Evolutionary conservation across 2,797 vertebrate species (phyloP), one percentile per base, ranked within the genome.

Genomic region (Aeoliscus strigatus): DNA sequence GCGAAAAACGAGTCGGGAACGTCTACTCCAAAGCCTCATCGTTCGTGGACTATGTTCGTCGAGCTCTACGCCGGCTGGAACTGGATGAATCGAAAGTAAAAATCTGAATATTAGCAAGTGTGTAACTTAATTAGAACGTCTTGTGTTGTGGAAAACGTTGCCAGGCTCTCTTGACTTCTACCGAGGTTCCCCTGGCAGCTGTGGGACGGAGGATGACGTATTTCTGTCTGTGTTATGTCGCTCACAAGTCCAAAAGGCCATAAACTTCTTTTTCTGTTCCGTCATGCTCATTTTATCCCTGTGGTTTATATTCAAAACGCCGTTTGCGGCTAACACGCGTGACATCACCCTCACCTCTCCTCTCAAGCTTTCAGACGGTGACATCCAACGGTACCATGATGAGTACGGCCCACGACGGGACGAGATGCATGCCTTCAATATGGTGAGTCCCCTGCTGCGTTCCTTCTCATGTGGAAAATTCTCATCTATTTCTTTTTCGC

Each of bases 371-470:
- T 82, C 88, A 16, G 93, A 95, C 75, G 34, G 58, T 12, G 66
- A 73, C 60, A 90, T 96, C 83, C 88, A 92, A 86, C 79, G 75
- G 46, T 97, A 94, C 82, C 88, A 90, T 2, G 82, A 93, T 72
- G 73, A 72, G 13, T 91, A 91, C 81, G 80, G 70, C 25, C 79
- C 84, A 15, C 88, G 93, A 56, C 89, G 86, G 86, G 83, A 73
- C 36, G 94, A 98, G 62, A 89, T 98, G 81, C 89, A 91, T 54
- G 94, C 94, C 47, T 98, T 98, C 73, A 98, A 96, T 76, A 91
- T 94, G 94, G 95, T 96, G 81, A 89, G 84, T 28, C 10, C 25
- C 24, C 24, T 6, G 18, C n/a, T n/a, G n/a, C n/a, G n/a, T n/a
- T n/a, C n/a, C n/a, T n/a, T n/a, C n/a, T n/a, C n/a, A n/a, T n/a